These are phyloP conservation scores for Drosophila bunnanda DNA, from an alignment of 2,888 invertebrate species.

Conservation along the genomic window DNA sequence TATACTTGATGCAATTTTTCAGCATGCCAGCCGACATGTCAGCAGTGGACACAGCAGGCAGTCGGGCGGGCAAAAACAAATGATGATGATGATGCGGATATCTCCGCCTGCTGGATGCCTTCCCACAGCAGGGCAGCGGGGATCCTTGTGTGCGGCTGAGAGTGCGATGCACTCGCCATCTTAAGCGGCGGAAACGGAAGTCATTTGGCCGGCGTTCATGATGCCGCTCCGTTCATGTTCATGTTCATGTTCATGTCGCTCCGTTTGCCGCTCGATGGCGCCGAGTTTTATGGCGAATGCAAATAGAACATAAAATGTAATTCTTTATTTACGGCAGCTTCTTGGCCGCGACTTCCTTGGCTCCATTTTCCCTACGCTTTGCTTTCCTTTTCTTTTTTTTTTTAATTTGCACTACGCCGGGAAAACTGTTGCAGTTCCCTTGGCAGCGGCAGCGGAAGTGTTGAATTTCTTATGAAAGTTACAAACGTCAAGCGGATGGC, in stretches of 20 bases:
- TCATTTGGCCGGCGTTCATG: slow-evolving; percentile 75
- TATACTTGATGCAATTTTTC: slow-evolving; percentile 79
- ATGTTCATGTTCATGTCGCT: slow-evolving; percentile 37
- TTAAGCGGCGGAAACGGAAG: slow-evolving; percentile 78
- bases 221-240: slow-evolving; percentile 49
- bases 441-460: slow-evolving; percentile 56
- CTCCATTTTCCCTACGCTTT: slow-evolving; percentile 6
- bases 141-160: slow-evolving; percentile 41
- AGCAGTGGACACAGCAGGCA: slow-evolving; percentile 76
- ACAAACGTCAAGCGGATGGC: slow-evolving; percentile 36
- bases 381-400: slow-evolving; percentile 18
- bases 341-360: slow-evolving; percentile 9
- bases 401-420: slow-evolving; percentile 60
- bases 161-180: slow-evolving; percentile 53
- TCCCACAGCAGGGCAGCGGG: slow-evolving; percentile 1
- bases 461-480: slow-evolving; percentile 64
- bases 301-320: slow-evolving; percentile 68
- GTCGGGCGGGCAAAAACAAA: slow-evolving; percentile 65
- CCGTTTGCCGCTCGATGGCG: slow-evolving; percentile 55
- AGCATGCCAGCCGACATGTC: slow-evolving; percentile 58
- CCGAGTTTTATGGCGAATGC: slow-evolving; percentile 72
- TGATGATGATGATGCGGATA: slow-evolving; percentile 46
- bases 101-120: slow-evolving; percentile 17
- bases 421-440: slow-evolving; percentile 43
- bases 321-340: slow-evolving; percentile 67